phyloP scores from a whole-genome alignment of 2,113 vertebrate species.

The Nyctibius bracteatus region DNA sequence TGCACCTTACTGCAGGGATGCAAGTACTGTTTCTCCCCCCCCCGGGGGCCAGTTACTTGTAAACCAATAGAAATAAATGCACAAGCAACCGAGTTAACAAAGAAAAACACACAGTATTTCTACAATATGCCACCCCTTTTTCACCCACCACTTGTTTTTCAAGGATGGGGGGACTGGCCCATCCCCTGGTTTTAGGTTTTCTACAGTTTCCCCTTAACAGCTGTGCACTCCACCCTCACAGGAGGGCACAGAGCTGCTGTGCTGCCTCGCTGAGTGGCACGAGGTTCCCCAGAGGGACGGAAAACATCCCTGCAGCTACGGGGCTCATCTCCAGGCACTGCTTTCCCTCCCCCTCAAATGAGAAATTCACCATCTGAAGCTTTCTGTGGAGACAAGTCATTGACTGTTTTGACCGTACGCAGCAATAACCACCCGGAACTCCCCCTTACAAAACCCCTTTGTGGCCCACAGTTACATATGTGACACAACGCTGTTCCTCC shows the following conservation, averaged over 20 bases:
- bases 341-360: background rate
- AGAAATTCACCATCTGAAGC: background rate
- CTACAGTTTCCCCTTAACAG: background rate
- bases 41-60: background rate
- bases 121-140: background rate
- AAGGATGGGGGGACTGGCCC: background rate
- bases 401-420: background rate
- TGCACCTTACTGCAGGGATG: background rate
- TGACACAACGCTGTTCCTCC: rapidly evolving
- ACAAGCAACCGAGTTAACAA: background rate
- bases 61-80: background rate
- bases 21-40: background rate
- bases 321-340: background rate
- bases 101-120: background rate
- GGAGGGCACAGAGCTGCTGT: background rate
- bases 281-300: background rate
- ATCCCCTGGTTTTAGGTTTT: background rate
- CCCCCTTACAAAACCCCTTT: background rate
- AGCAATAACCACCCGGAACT: background rate
- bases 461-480: background rate
- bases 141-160: background rate
- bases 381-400: background rate
- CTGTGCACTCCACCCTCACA: background rate
- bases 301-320: background rate
- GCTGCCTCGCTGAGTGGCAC: too few species aligned